Evolutionary conservation across 2,797 vertebrate species (phyloP), one percentile per base, ranked within the genome.

Genomic region (Micropoecilia bifurca): DNA sequence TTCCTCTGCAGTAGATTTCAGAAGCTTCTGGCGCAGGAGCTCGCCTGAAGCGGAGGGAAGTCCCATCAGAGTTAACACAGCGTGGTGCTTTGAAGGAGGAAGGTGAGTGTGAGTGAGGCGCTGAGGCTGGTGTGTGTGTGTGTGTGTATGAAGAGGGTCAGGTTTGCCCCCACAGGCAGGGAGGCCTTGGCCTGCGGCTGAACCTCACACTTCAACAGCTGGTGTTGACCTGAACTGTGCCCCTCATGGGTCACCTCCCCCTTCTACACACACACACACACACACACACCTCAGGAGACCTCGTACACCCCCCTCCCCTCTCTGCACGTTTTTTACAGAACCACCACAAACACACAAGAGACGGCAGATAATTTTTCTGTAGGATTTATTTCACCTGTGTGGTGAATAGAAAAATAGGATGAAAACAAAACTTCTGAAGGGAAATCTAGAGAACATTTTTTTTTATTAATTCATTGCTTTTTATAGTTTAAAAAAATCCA

Each of bases 371-470:
- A 39, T 68, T 74, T 75, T 93, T 94, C 90, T 93, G 89, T 85
- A 94, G 89, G 94, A 93, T 96, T 96, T 96, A 96, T 96, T 96
- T 96, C 94, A 96, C 95, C 90, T 77, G 87, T 91, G 90, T 77
- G 93, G 95, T 95, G 94, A 96, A 96, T 95, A 95, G 93, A 96
- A 95, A 96, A 96, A 96, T 96, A 96, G 95, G 94, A 95, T 95
- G 92, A 95, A 95, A 93, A 95, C 95, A 95, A 95, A 95, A 94
- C 93, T 91, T 94, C 92, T 87, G 92, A 94, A 93, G 94, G 94
- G 94, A 95, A 96, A 96, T 96, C 95, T 96, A 96, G 91, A 95
- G 92, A 95, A 92, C 87, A 90, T 93, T 94, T 96, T 71, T 71
- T 94, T 96, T 69, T 69, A 69, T 92, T 91, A 95, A 95, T 95